Percentiles rank a stretch among this genome's conserved stretches.
Evolutionary conservation across 2,888 invertebrate species (phyloP).

Genomic region (Amphipoea oculea): DNA sequence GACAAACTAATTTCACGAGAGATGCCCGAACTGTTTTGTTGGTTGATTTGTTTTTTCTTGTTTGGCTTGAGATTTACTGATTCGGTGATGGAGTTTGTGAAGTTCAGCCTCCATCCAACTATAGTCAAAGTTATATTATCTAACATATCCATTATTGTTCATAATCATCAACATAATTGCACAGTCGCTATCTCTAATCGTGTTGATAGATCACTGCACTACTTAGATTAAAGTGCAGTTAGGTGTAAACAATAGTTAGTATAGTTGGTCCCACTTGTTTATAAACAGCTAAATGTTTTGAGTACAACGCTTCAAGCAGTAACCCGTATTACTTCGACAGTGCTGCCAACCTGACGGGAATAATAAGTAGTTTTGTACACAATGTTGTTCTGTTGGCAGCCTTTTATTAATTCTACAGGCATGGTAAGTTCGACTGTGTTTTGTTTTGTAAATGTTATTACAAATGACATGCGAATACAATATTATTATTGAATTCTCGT

Average conservation of each 20-base stretch:
- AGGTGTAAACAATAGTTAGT: slow-evolving; percentile 37
- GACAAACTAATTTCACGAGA: slow-evolving; percentile 49
- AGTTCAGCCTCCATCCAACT: slow-evolving; percentile 13
- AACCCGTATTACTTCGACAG: slow-evolving; percentile 55
- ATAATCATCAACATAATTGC: not conserved
- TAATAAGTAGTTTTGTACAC: slow-evolving; percentile 34
- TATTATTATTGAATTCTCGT: not conserved
- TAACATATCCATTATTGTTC: not conserved
- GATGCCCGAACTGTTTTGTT: slow-evolving; percentile 38
- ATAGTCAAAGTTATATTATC: slow-evolving; percentile 24
- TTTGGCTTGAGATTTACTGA: slow-evolving; percentile 32
- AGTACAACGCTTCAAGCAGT: slow-evolving; percentile 42
- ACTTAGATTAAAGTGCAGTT: slow-evolving; percentile 37
- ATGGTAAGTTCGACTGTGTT: slow-evolving; percentile 13
- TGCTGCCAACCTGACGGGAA: slow-evolving; percentile 42
- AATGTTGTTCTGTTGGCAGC: slow-evolving; percentile 34
- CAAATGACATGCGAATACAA: slow-evolving; percentile 16
- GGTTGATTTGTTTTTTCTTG: slow-evolving; percentile 47
- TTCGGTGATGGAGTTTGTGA: slow-evolving; percentile 31
- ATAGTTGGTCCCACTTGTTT: slow-evolving; percentile 37
- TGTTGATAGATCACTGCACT: slow-evolving; percentile 23
- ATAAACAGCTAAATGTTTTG: slow-evolving; percentile 50
- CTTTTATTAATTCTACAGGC: slow-evolving; percentile 42
- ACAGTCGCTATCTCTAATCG: slow-evolving; percentile 10
- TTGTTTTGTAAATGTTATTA: slow-evolving; percentile 37